Evolutionary conservation across 64 coral and sea anemone species (phyloP).

Genomic region (Catalaphyllia jardinei): DNA sequence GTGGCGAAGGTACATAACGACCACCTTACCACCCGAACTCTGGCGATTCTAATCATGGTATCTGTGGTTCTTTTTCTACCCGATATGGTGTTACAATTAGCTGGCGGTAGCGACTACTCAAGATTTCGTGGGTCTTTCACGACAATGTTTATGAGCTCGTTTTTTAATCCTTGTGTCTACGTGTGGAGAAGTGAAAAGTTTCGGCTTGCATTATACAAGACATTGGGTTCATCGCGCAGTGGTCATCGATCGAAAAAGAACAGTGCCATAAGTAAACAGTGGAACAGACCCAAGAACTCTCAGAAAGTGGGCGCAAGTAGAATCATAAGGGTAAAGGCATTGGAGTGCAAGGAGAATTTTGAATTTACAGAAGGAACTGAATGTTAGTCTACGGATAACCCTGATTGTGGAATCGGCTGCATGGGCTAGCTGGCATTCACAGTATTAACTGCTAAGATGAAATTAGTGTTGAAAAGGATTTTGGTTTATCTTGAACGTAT

Average conservation of each 20-base stretch:
- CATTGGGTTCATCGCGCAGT: neutral
- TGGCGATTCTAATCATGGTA: constrained; percentile 10
- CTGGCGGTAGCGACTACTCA: constrained; percentile 16
- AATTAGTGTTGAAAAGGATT: too few species aligned
- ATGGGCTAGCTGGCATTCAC: too few species aligned
- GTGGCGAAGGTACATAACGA: neutral
- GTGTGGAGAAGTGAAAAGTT: constrained; percentile 46
- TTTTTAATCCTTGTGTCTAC: constrained; percentile 44
- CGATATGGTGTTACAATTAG: constrained; percentile 19
- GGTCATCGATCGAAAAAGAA: neutral
- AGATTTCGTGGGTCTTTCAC: constrained; percentile 34
- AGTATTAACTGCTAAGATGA: too few species aligned
- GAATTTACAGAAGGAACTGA: too few species aligned
- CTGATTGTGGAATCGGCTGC: too few species aligned
- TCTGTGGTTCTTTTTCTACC: constrained; percentile 23
- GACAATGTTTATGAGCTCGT: constrained; percentile 39
- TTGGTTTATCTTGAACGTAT: too few species aligned
- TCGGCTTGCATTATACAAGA: constrained; percentile 20
- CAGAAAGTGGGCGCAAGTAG: neutral
- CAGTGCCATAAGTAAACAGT: neutral
- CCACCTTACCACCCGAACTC: neutral
- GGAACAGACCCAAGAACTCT: neutral
- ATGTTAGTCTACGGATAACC: too few species aligned
- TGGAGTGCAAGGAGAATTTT: too few species aligned
- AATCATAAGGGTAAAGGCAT: too few species aligned